Evolutionary conservation across 2,888 invertebrate species (phyloP).

Genomic region (Pseudolycoriella hygida): DNA sequence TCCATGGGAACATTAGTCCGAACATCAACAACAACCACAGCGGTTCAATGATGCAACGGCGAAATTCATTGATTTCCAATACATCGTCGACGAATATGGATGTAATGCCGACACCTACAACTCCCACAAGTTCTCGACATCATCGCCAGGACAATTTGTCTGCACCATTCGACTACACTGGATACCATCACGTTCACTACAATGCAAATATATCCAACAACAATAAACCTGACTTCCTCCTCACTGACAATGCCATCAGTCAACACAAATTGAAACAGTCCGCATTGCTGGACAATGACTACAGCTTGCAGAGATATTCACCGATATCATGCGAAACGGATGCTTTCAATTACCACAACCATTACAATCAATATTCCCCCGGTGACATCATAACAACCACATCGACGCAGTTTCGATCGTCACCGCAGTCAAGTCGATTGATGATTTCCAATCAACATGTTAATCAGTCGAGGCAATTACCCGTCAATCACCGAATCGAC

Average conservation of each 20-base stretch:
- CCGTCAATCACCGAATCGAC: neutral
- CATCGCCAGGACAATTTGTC: neutral
- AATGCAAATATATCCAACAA: neutral
- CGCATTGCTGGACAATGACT: slow-evolving; percentile 2
- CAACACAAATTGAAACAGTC: neutral
- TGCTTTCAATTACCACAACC: too few relatives aligned
- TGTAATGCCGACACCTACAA: neutral
- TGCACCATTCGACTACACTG: neutral
- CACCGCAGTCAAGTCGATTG: neutral
- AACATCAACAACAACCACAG: slow-evolving; percentile 1
- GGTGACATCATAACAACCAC: neutral
- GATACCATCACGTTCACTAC: neutral
- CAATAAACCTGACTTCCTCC: slow-evolving; percentile 1
- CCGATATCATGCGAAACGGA: too few relatives aligned
- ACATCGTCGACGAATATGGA: slow-evolving; percentile 3
- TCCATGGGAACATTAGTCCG: slow-evolving; percentile 1
- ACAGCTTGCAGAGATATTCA: neutral
- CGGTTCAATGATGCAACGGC: slow-evolving; percentile 6
- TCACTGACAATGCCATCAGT: neutral
- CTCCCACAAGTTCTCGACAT: neutral
- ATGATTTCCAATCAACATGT: neutral
- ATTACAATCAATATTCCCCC: too few relatives aligned
- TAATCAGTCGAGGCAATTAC: neutral
- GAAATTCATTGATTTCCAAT: slow-evolving; percentile 9
- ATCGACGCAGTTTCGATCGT: neutral